These are phyloP conservation scores for Trichomalopsis sarcophagae DNA, from an alignment of 1,140 invertebrate genomes.

Conservation along the genomic window DNA sequence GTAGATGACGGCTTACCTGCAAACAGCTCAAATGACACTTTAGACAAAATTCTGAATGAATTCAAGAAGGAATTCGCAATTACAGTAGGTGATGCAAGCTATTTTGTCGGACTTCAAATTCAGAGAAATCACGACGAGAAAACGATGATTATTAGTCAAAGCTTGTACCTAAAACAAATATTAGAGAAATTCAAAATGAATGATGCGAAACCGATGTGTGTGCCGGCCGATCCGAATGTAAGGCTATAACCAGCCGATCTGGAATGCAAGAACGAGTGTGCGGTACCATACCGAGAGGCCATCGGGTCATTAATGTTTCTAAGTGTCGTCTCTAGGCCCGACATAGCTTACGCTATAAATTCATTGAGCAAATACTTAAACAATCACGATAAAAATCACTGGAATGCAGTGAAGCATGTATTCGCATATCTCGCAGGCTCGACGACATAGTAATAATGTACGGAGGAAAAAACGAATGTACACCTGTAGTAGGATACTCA, in stretches of 20 bases:
- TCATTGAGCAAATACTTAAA: too few relatives aligned
- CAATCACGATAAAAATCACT: too few relatives aligned
- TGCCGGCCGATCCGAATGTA: background rate
- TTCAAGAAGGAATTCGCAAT: conserved; percentile 58
- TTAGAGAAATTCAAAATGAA: background rate
- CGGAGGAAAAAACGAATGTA: too few relatives aligned
- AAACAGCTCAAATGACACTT: conserved; percentile 40
- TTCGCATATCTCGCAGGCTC: too few relatives aligned
- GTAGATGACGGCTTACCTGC: conserved; percentile 53
- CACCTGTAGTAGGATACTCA: too few relatives aligned
- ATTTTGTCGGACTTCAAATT: too few relatives aligned
- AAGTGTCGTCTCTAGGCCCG: background rate
- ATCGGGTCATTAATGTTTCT: background rate
- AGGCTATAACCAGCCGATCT: background rate
- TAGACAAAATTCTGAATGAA: conserved; percentile 50
- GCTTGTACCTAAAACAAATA: too few relatives aligned
- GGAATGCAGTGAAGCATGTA: too few relatives aligned
- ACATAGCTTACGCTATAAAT: too few relatives aligned
- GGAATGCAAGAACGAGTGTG: background rate
- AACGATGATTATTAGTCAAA: too few relatives aligned
- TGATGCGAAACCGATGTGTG: background rate
- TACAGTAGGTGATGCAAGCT: conserved; percentile 6
- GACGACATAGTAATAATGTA: too few relatives aligned
- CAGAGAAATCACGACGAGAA: too few relatives aligned
- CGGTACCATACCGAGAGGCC: background rate